Base-by-base conservation (phyloP, 2,888 invertebrate genomes). In the Hydrotaea cyrtoneurina region DNA sequence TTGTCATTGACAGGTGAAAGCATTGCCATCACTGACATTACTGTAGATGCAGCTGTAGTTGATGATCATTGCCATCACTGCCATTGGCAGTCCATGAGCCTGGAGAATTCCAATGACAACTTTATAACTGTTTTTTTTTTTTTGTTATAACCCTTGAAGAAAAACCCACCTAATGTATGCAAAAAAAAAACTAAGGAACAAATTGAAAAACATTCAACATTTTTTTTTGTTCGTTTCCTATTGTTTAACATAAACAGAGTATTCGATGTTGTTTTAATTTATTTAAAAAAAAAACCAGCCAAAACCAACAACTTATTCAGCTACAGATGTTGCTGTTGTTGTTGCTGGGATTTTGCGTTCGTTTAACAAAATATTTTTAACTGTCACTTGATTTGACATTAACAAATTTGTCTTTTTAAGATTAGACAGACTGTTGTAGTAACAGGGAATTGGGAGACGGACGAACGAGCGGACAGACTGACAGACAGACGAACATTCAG, bases 311-410 rank as follows among this genome's bases (percentile, higher is more conserved):
- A 2, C n/a, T 36, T 17, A 64, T 36, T 59, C n/a, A 46, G 50
- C 55, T 55, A 55, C 15, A 13, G 36, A n/a, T n/a, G 19, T 53
- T 62, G 57, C 4, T 64, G 64, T 26, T 36, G n/a, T 15, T 39
- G 21, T 69, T 46, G 69, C 23, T 69, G 69, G 13, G 5, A 13
- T 62, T 62, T 62, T 62, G 31, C 43, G 50, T 17, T 76, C 10
- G 15, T 43, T 66, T 55, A 74, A 74, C 74, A 21, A 31, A 50
- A 78, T 43, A 69, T 83, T 81, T 84, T 81, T 57, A 81, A 81
- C 81, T 84, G 84, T 81, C 84, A 84, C 75, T 79, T 79, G 72
- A 66, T 46, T 31, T 76, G 84, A 84, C 84, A 79, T 72, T 79
- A 84, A 84, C 84, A 81, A 84, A 84, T 84, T 81, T 81, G 78